Evolutionary conservation across 1,140 invertebrate species (phyloP).

Genomic region (Holcopasites calliopsidis): DNA sequence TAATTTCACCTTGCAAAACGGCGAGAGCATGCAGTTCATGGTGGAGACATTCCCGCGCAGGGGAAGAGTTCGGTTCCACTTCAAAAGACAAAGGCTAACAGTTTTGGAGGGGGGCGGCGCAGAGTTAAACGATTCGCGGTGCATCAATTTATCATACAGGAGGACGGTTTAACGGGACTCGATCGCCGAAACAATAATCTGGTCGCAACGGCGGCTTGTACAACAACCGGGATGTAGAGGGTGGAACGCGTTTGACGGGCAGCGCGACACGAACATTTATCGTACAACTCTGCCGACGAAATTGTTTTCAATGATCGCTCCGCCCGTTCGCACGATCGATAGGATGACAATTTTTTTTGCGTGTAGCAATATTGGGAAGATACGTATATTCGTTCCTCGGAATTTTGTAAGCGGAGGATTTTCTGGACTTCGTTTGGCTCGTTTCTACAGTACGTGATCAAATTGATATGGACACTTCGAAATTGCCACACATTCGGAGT

Average conservation of each 20-base stretch:
- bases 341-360: not conserved
- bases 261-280: not conserved
- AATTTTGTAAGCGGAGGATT: no score
- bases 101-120: not conserved
- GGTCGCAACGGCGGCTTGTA: not conserved
- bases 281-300: not conserved
- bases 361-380: not conserved
- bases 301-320: not conserved
- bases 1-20: not conserved
- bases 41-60: not conserved
- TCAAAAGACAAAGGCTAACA: not conserved
- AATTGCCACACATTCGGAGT: no score
- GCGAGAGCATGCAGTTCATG: not conserved
- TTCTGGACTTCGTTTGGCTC: no score
- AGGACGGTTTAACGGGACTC: not conserved
- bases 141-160: not conserved
- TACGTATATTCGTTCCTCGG: no score
- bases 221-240: not conserved
- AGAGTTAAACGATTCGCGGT: not conserved
- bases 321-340: not conserved
- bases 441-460: no score
- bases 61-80: not conserved
- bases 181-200: constrained; percentile 5
- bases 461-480: no score
- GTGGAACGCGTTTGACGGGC: not conserved